Evolutionary conservation across 2,888 invertebrate genomes (phyloP), one percentile per base, ranked within the genome.

Genomic region (Chrysolina oricalcia): DNA sequence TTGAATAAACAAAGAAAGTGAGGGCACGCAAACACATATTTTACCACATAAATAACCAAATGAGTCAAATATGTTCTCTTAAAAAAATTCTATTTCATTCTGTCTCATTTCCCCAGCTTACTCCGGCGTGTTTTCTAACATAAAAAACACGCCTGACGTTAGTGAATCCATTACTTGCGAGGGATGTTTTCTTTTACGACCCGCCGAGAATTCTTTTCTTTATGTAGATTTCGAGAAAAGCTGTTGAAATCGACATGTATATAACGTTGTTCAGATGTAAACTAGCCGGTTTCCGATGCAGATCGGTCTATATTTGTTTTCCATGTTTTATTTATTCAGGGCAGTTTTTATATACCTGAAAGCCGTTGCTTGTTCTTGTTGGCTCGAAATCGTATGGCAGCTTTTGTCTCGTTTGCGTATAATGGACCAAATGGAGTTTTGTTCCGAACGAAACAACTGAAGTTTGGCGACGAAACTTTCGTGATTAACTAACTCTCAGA

Each of bases 251-350:
- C 68, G 68, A 53, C 68, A 17, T 53, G 53, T 68, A 56, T 53
- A 68, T 40, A 68, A 68, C 40, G 53, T 68, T 40, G 35, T 53
- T 68, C 68, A 21, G 40, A 56, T 68, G 68, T 68, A 68, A 67
- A 68, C 68, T 41, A 53, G 19, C 19, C 53, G 40, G 50, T 50
- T 67, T 27, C 35, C 56, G 23, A 53, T 41, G 43, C 41, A 68
- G 53, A 59, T 68, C 68, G 68, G 19, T 13, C 40, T 68, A 35
- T 35, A 43, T 27, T 50, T 27, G 48, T n/a, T 2, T 53, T 27
- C 27, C n/a, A 27, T 68, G 35, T 50, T 41, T 40, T 68, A 53
- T 68, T 68, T 66, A 66, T 23, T 66, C 17, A 66, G 43, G 23
- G 11, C 46, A 41, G n/a, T 65, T 65, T 21, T 66, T 15, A 19